phyloP scores from a whole-genome alignment of 2,113 vertebrate genomes.

The Actenoides lindsayi region DNA sequence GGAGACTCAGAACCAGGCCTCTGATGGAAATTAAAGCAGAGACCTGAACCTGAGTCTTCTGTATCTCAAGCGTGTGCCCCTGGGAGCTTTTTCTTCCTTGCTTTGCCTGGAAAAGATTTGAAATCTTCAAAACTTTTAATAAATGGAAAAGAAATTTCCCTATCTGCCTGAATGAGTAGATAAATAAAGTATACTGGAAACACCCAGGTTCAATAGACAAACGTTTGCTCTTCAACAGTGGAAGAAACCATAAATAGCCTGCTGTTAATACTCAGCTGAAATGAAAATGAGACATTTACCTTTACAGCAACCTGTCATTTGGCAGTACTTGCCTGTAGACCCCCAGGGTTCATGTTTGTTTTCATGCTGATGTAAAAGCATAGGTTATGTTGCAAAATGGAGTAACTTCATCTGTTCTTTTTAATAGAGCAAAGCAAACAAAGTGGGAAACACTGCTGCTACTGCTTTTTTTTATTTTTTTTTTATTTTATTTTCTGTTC shows the following conservation, averaged over 20 bases:
- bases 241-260: background rate
- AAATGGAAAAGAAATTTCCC: background rate
- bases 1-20: background rate
- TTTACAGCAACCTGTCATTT: constrained; percentile 3
- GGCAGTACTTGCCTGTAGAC: background rate
- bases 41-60: background rate
- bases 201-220: background rate
- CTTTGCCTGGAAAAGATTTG: background rate
- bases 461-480: background rate
- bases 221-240: background rate
- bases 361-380: background rate
- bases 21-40: background rate
- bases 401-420: background rate
- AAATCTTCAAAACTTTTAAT: background rate
- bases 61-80: background rate
- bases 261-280: background rate
- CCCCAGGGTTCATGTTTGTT: background rate
- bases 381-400: background rate
- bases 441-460: background rate
- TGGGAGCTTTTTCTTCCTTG: background rate
- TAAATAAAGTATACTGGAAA: background rate
- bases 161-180: background rate
- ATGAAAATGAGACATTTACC: constrained; percentile 11
- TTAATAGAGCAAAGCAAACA: background rate
- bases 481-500: background rate